Evolutionary conservation across 2,888 invertebrate species (phyloP), one percentile per base, ranked within the genome.

Genomic region (Protonemura montana): DNA sequence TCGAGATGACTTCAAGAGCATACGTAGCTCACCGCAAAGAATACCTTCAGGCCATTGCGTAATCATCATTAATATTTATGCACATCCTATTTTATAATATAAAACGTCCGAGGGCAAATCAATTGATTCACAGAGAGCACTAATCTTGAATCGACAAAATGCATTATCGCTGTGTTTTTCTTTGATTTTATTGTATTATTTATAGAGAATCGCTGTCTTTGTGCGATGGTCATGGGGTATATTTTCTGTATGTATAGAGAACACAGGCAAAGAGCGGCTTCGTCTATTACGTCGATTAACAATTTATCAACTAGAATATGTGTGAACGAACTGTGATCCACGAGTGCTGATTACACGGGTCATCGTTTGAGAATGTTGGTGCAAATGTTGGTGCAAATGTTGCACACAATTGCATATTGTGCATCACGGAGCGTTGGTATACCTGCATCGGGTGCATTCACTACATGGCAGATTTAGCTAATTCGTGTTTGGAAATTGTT

Each of bases 51-150:
- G 59, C 59, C 59, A 13, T 59, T 13, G 59, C 59, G 59, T 59
- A 59, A 59, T 59, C 59, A 59, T 59, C 59, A 59, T 59, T 59
- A 59, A 59, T 59, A 59, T 59, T 59, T 59, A 59, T 59, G 59
- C 59, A 59, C 59, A 59, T 59, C 59, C 59, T 59, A n/a, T n/a
- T n/a, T 2, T 2, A 59, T 59, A 16, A 59, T 59, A 35, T 3
- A 59, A 59, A 59, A 59, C 59, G 59, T 16, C 59, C 59, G 59
- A 59, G 59, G 59, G 59, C 59, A 59, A 16, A 59, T 59, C 59
- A 59, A 59, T 59, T 59, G 59, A 59, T 2, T 59, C 59, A 41
- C 5, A 21, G 16, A 1, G 59, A 10, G 13, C 59, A 21, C 59
- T 59, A 10, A 59, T 59, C 59, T 59, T 59, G 59, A 59, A 59